Base-by-base conservation (phyloP, 2,797 vertebrate species). In the Crenichthys baileyi region DNA sequence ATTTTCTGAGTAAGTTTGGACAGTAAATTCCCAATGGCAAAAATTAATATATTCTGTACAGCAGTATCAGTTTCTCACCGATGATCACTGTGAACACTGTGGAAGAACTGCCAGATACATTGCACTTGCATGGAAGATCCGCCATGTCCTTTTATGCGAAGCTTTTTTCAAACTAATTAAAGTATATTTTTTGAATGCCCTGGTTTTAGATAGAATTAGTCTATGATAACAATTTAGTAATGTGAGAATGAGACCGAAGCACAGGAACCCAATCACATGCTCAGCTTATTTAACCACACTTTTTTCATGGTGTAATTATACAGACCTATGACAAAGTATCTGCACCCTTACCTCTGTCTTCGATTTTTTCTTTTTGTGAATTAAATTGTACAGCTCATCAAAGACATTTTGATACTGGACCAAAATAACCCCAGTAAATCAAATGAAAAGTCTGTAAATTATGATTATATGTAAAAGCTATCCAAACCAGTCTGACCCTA, bases 321-420 rank as follows among this genome's bases (percentile, higher is more conserved):
- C 83, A 84, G 92, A 92, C 91, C 90, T 82, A 89, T 87, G 88
- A 92, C 90, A 92, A 89, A 90, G 85, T 88, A 85, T 86, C 77
- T 91, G 90, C 83, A 86, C 85, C 67, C 55, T 36, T 36, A 36
- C 31, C 31, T 36, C 31, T 36, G 31, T 36, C 31, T 36, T 36
- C 31, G 31, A 60, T 12, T 29, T 26, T 29, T 29, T 4, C 56
- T 29, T 60, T 60, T 60, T 1, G 11, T 26, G 56, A 26, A n/a
- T 58, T 26, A 26, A 26, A 58, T 13, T 4, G 55, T 11, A 61
- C 26, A 61, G 26, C 31, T 36, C 31, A 61, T 29, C 12, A 15
- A 61, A 61, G 15, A 61, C 26, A 61, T 31, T 1, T 61, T 31
- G 58, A 61, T 61, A 16, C 5, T 61, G n/a, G 26, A 31, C 60